Base-by-base conservation (phyloP, 1,140 invertebrate species). In the Meteorus sp. region DNA sequence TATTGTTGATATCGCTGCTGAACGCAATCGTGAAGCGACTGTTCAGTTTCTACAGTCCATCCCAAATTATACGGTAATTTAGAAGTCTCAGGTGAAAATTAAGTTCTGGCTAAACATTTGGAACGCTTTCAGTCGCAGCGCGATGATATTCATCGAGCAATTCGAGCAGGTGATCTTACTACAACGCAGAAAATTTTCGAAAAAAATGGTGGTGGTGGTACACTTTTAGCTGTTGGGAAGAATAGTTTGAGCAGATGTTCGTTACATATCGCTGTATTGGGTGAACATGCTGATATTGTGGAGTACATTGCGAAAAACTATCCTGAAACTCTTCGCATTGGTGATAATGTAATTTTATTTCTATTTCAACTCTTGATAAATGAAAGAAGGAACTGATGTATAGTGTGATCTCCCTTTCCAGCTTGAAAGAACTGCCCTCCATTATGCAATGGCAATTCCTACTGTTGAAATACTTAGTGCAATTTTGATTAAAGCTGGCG, bases 391-490 rank as follows among this genome's bases (percentile, higher is more conserved):
- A 29, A 51, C 8, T 44, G 8, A 55, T 39, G n/a, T 8, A 15
- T 31, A 37, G 33, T 50, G 41, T 45, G 41, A 23, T 44, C 48
- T 47, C 61, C 62, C 57, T 71, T 82, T 74, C 41, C 73, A 95
- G 92, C 73, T 95, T 77, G 90, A 93, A 69, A 84, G 92, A 67
- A 93, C 90, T 1, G 86, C 91, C 4, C 78, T 95, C 23, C 93
- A 95, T 74, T 95, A 94, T 72, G 91, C 93, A 0, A 93, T 95
- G 92, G 93, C 90, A 9, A 85, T 92, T 2, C 89, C 90, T 41
- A 86, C 89, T 53, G 89, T 94, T 33, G 92, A 94, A 77, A 82
- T 84, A 2, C 78, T 94, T 11, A 93, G 89, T 65, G 83, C 85
- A 51, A 86, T 94, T 48, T 78, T 94, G 1, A 92, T 94, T 19